phyloP scores from a whole-genome alignment of 2,888 invertebrate genomes.

The Hirudinaria manillensis region DNA sequence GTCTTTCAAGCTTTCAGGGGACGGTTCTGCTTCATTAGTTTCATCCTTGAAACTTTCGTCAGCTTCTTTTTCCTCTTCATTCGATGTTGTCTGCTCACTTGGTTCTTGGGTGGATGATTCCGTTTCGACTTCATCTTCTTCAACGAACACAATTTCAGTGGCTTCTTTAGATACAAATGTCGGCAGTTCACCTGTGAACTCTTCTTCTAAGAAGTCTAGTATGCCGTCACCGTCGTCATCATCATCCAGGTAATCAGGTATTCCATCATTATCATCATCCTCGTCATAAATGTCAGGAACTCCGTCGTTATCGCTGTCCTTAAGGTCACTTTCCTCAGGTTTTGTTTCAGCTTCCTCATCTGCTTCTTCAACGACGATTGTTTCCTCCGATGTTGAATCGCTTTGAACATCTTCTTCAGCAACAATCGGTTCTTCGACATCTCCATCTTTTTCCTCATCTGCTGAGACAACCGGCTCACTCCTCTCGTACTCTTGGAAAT shows the following conservation, averaged over 20 bases:
- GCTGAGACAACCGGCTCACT: neutral
- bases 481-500: slow-evolving; percentile 34
- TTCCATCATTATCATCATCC: slow-evolving; percentile 37
- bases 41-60: slow-evolving; percentile 12
- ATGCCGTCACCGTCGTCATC: slow-evolving; percentile 44
- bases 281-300: slow-evolving; percentile 33
- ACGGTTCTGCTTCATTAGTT: slow-evolving; percentile 37
- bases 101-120: slow-evolving; percentile 29
- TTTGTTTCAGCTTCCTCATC: slow-evolving; percentile 39
- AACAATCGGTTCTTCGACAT: slow-evolving; percentile 1
- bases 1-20: slow-evolving; percentile 36
- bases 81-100: neutral
- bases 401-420: slow-evolving; percentile 37
- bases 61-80: slow-evolving; percentile 18
- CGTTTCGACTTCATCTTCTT: slow-evolving; percentile 41
- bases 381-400: slow-evolving; percentile 35
- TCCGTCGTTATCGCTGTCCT: slow-evolving; percentile 27
- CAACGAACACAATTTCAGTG: slow-evolving; percentile 29
- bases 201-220: slow-evolving; percentile 38
- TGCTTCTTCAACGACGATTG: slow-evolving; percentile 41
- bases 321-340: slow-evolving; percentile 23
- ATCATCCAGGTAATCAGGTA: slow-evolving; percentile 34
- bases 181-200: slow-evolving; percentile 36
- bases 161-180: slow-evolving; percentile 8
- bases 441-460: slow-evolving; percentile 17